These are phyloP conservation scores for Gallinago solitaria DNA, from an alignment of 2,797 vertebrate species.

Conservation along the genomic window DNA sequence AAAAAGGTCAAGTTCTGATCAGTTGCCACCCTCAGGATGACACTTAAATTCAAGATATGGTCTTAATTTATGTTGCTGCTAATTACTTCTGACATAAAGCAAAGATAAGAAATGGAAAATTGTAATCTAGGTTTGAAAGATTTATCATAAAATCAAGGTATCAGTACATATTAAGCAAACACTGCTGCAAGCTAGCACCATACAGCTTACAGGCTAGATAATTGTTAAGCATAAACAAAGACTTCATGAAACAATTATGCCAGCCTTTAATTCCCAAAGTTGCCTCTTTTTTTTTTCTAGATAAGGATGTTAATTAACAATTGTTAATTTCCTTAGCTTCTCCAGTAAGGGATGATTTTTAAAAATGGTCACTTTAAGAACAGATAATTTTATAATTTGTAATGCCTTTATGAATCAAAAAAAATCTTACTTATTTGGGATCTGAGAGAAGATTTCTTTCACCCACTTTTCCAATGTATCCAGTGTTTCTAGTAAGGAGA, in stretches of 20 bases:
- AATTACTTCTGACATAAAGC: background rate
- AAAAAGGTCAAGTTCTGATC: background rate
- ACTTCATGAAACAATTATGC: background rate
- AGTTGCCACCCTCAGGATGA: background rate
- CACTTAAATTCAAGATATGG: background rate
- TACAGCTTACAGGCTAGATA: background rate
- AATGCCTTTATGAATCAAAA: conserved; percentile 9
- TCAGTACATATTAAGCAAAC: background rate
- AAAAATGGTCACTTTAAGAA: background rate
- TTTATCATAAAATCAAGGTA: background rate
- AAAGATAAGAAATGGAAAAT: background rate
- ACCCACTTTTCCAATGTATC: conserved; percentile 95
- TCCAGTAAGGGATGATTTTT: background rate
- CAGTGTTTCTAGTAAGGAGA: conserved; percentile 82
- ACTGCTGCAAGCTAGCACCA: background rate
- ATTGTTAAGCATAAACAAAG: background rate
- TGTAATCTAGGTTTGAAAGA: background rate
- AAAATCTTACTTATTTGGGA: conserved; percentile 92
- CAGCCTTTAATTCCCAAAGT: background rate
- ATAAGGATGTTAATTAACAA: background rate
- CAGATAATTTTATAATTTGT: background rate
- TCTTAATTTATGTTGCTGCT: background rate
- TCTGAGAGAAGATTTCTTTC: conserved; percentile 89
- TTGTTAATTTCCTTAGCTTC: background rate
- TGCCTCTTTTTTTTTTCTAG: background rate